Conservation (phyloP, 2,113 vertebrate genomes). For the Poeciliopsis occidentalis region DNA sequence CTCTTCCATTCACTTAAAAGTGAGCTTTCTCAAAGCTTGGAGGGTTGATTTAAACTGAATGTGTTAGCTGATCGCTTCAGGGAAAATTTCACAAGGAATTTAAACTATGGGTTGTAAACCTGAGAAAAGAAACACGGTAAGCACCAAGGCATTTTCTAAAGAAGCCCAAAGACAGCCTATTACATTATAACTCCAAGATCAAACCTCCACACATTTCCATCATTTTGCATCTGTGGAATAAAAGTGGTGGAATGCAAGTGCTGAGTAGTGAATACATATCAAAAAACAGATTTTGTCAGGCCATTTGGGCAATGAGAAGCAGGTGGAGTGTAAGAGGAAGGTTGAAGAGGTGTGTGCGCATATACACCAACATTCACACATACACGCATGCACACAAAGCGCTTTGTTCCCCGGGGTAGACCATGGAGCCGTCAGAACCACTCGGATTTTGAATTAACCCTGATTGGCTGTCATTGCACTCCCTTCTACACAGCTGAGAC, state of each 20-base stretch:
- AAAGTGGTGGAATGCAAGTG: slow-evolving; percentile 56
- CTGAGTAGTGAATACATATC: slow-evolving; percentile 46
- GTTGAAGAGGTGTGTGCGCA: slow-evolving; percentile 56
- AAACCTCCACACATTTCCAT: slow-evolving; percentile 28
- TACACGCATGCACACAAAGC: slow-evolving; percentile 51
- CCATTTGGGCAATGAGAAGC: slow-evolving; percentile 75
- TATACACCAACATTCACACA: slow-evolving; percentile 31
- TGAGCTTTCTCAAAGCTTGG: neutral
- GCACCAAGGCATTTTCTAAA: neutral
- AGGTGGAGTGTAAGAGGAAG: slow-evolving; percentile 68
- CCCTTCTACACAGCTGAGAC: slow-evolving; percentile 79
- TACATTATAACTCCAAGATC: slow-evolving; percentile 18
- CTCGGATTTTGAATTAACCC: slow-evolving; percentile 81
- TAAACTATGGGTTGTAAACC: slow-evolving; percentile 11
- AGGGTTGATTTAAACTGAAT: slow-evolving; percentile 4
- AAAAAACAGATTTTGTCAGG: slow-evolving; percentile 58
- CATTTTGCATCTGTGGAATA: slow-evolving; percentile 29
- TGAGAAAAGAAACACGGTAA: slow-evolving; percentile 1
- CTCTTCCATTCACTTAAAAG: slow-evolving; percentile 1
- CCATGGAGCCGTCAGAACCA: slow-evolving; percentile 78
- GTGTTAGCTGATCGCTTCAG: slow-evolving; percentile 1
- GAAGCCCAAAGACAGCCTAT: slow-evolving; percentile 5
- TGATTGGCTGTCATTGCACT: slow-evolving; percentile 81
- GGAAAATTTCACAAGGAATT: slow-evolving; percentile 7
- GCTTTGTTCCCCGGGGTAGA: slow-evolving; percentile 69